Evolutionary conservation across 2,888 invertebrate genomes (phyloP).

Genomic region (Campoletis raptor): DNA sequence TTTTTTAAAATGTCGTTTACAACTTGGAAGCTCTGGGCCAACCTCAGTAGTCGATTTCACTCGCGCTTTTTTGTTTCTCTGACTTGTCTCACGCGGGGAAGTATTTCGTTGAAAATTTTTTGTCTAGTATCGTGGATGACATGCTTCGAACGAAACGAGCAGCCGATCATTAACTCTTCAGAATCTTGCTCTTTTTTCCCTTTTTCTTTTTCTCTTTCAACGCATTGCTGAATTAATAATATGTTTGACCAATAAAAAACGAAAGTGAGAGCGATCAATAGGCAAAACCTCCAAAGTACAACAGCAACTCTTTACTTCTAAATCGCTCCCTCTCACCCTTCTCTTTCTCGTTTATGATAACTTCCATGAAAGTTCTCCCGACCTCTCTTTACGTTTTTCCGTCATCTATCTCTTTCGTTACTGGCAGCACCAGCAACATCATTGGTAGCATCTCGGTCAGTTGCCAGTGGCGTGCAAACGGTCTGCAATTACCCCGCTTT

Average conservation of each 20-base stretch:
- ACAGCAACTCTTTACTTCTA: conserved; percentile 22
- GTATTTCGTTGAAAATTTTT: conserved; percentile 44
- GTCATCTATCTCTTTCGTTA: conserved; percentile 11
- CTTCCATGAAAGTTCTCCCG: conserved; percentile 24
- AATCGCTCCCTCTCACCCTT: background rate
- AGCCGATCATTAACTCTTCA: background rate
- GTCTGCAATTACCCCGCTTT: conserved; percentile 81
- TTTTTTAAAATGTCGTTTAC: conserved; percentile 49
- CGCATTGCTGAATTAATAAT: conserved; percentile 21
- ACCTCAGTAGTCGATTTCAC: conserved; percentile 15
- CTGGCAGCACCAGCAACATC: conserved; percentile 39
- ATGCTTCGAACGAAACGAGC: conserved; percentile 16
- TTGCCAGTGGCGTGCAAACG: conserved; percentile 80
- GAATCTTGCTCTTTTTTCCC: background rate
- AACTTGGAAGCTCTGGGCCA: conserved; percentile 52
- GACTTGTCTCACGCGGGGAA: background rate
- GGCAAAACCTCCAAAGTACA: conserved; percentile 23
- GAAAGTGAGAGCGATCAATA: conserved; percentile 43
- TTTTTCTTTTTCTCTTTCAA: conserved; percentile 9
- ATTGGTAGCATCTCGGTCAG: conserved; percentile 77
- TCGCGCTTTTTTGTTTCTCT: background rate
- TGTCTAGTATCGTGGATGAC: conserved; percentile 1
- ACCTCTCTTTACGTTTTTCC: background rate
- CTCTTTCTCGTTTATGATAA: background rate
- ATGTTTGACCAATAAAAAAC: conserved; percentile 33